Evolutionary conservation across 2,113 vertebrate genomes (phyloP), one percentile per base, ranked within the genome.

Genomic region (Pterophyllum scalare): DNA sequence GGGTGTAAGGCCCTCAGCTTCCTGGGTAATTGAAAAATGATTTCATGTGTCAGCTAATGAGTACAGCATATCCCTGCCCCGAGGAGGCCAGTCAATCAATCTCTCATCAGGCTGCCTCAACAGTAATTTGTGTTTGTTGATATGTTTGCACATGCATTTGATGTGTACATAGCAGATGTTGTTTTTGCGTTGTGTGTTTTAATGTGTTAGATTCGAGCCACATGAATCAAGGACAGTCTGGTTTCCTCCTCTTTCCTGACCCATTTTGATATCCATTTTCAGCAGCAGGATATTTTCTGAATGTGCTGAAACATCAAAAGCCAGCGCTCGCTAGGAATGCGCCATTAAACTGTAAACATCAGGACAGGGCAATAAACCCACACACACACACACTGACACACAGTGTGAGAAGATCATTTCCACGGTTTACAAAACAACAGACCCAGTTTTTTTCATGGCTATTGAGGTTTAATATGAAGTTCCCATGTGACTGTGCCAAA

Each of bases 381-480:
- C 6, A 82, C 64, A 31, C 77, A 0, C 24, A 28, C 20, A 56
- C 26, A 54, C 13, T 87, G 77, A 88, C 80, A 87, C 77, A 79
- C 77, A 89, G 60, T 54, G 82, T 75, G 76, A 87, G 67, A 67
- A 80, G 57, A 82, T 77, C 3, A 77, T 82, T 80, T 90, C 26
- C 74, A 78, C 22, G 12, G 79, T 87, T 92, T 90, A 84, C 75
- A 74, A 77, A 86, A 67, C 78, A 89, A 88, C 88, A 87, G 75
- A 46, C 28, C 56, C 28, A 38, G 60, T 79, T 52, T 79, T 33
- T 85, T 88, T 94, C 61, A 82, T 79, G 35, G 62, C 7, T 13
- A 84, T 22, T 64, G 31, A 31, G 8, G 15, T 64, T 80, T 60
- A 59, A 43, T 60, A 38, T 57, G 43, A 80, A 76, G 60, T 62